These are phyloP conservation scores for Podarcis lilfordi DNA, from an alignment of 2,797 vertebrate genomes.

Conservation along the genomic window DNA sequence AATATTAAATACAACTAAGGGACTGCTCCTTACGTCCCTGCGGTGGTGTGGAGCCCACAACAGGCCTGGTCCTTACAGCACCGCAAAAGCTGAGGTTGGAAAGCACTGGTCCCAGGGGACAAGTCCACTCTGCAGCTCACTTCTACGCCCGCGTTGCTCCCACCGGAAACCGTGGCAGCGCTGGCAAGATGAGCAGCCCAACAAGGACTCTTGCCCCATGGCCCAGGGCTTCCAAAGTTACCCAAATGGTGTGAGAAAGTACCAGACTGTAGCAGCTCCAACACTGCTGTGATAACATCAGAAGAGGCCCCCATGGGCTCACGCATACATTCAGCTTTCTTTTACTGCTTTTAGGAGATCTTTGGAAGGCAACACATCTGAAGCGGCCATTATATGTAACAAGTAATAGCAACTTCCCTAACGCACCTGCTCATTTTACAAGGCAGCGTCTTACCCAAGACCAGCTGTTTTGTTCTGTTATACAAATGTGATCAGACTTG, in stretches of 20 bases:
- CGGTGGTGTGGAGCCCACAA: not conserved
- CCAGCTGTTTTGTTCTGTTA: constrained; percentile 80
- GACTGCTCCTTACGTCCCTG: not conserved
- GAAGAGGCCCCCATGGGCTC: constrained; percentile 61
- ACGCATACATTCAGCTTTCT: constrained; percentile 80
- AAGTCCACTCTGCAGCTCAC: not conserved
- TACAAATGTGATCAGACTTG: constrained; percentile 80
- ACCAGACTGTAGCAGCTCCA: not conserved
- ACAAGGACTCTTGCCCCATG: not conserved
- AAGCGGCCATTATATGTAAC: constrained; percentile 77
- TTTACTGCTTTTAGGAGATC: constrained; percentile 73
- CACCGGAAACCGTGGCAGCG: not conserved
- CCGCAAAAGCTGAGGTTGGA: not conserved
- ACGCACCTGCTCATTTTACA: constrained; percentile 75
- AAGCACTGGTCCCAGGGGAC: not conserved
- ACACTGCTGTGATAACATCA: not conserved
- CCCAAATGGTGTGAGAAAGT: not conserved
- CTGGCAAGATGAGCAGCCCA: not conserved
- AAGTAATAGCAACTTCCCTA: constrained; percentile 78
- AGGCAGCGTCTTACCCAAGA: constrained; percentile 83
- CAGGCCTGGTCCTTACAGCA: not conserved
- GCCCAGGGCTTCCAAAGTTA: not conserved
- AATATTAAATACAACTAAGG: constrained; percentile 81
- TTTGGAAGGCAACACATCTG: constrained; percentile 80
- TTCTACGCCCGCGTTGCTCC: not conserved